Conservation (phyloP, 1,140 invertebrate genomes). For the Monomorium pharaonis region DNA sequence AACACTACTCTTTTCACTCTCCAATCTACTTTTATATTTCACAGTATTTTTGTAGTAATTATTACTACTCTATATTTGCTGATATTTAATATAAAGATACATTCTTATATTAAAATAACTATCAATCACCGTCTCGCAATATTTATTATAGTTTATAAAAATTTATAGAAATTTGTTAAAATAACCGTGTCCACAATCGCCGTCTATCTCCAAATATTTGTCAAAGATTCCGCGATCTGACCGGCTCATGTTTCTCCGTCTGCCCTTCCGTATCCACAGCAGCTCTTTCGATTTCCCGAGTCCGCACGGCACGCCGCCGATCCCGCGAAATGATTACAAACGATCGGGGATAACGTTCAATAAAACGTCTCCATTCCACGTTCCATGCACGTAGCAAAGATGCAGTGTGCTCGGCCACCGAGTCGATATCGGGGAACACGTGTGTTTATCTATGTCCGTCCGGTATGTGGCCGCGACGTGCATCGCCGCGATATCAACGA, state of each 20-base stretch:
- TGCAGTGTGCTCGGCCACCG: constrained; percentile 26
- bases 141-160: no score
- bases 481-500: constrained; percentile 44
- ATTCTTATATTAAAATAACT: not conserved
- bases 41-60: not conserved
- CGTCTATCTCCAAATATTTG: not conserved
- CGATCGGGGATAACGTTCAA: constrained; percentile 73
- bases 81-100: not conserved
- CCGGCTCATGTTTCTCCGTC: not conserved
- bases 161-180: constrained; percentile 41
- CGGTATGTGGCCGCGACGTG: not conserved
- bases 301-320: constrained; percentile 58
- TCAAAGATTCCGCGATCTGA: not conserved
- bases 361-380: constrained; percentile 73
- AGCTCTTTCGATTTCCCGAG: constrained; percentile 70
- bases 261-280: constrained; percentile 30
- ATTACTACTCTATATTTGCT: no score
- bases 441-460: constrained; percentile 54
- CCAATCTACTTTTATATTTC: not conserved
- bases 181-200: not conserved
- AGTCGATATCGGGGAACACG: constrained; percentile 62
- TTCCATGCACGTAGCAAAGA: constrained; percentile 59
- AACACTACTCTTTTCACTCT: not conserved
- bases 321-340: constrained; percentile 74
- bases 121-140: constrained; percentile 10